These are phyloP conservation scores for Nemopilema nomurai DNA, from an alignment of 30 jellyfish, hydroid and myxozoan genomes.

Conservation along the genomic window DNA sequence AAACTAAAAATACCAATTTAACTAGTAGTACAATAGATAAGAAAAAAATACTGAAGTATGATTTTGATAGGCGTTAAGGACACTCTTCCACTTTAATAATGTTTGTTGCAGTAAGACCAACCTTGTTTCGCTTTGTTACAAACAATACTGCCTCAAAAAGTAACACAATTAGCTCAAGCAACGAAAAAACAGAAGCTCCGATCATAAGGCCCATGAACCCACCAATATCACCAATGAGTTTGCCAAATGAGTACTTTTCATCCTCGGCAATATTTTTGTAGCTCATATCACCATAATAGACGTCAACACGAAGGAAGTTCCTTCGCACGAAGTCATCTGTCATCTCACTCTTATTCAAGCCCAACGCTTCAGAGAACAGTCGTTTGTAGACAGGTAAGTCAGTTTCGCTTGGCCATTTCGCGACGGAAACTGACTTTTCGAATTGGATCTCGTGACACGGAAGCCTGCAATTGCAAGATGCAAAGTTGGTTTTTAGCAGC, in stretches of 20 bases:
- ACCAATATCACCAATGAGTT: conserved; percentile 46
- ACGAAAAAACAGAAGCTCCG: conserved; percentile 66
- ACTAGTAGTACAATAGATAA: too few species aligned
- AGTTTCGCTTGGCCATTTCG: conserved; percentile 55
- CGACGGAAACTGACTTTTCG: conserved; percentile 20
- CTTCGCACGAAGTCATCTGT: conserved; percentile 48
- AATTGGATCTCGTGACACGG: conserved; percentile 51
- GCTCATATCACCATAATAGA: conserved; percentile 35
- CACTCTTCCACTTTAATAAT: not conserved
- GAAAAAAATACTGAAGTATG: too few species aligned
- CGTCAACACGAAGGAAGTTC: conserved; percentile 16
- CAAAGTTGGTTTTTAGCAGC: conserved; percentile 2
- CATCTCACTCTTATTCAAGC: conserved; percentile 10
- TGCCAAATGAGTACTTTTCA: conserved; percentile 8
- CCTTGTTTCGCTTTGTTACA: not conserved
- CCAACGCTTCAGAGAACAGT: conserved; percentile 32
- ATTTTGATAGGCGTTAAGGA: too few species aligned
- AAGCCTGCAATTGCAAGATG: conserved; percentile 39
- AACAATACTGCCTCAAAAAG: not conserved
- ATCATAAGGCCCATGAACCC: conserved; percentile 70
- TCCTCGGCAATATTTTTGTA: conserved; percentile 11
- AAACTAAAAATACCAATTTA: too few species aligned
- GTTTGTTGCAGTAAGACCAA: not conserved
- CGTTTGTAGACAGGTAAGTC: conserved; percentile 29
- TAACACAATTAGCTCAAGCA: conserved; percentile 22